These are phyloP conservation scores for Anseranas semipalmata DNA, from an alignment of 2,113 vertebrate species.

Conservation along the genomic window DNA sequence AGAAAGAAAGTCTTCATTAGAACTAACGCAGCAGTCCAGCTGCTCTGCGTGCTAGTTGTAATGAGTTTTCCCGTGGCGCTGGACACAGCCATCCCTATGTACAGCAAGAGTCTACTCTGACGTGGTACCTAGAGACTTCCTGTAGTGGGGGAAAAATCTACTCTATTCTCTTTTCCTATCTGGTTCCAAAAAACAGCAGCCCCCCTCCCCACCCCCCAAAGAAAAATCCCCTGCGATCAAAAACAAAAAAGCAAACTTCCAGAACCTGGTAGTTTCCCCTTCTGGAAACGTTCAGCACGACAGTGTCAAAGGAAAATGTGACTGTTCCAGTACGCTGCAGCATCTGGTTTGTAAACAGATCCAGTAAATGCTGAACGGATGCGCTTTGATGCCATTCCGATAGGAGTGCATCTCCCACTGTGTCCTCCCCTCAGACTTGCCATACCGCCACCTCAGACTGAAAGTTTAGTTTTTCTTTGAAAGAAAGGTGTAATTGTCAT, in stretches of 20 bases:
- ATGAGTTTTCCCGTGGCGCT: not conserved
- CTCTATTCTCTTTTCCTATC: not conserved
- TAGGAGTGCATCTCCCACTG: not conserved
- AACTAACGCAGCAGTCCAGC: conserved; percentile 67
- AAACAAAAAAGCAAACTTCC: not conserved
- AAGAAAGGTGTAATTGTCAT: conserved; percentile 46
- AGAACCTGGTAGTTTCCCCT: not conserved
- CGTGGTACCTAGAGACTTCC: not conserved
- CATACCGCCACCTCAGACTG: conserved; percentile 5
- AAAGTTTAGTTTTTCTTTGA: conserved; percentile 66
- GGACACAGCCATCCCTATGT: not conserved
- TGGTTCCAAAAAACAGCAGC: conserved; percentile 14
- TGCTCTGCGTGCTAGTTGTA: conserved; percentile 51
- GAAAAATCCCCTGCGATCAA: not conserved
- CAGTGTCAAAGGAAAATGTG: conserved; percentile 17
- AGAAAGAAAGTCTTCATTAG: conserved; percentile 43
- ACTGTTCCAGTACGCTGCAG: not conserved
- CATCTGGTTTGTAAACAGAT: conserved; percentile 47
- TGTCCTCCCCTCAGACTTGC: conserved; percentile 24
- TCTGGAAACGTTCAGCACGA: not conserved
- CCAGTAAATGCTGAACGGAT: not conserved
- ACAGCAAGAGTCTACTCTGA: not conserved
- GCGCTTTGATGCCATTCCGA: not conserved
- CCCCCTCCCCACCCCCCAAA: not conserved
- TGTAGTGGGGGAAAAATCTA: not conserved